These are phyloP conservation scores for Toxotes lorentzi DNA, from an alignment of 2,797 vertebrate species.

Conservation along the genomic window DNA sequence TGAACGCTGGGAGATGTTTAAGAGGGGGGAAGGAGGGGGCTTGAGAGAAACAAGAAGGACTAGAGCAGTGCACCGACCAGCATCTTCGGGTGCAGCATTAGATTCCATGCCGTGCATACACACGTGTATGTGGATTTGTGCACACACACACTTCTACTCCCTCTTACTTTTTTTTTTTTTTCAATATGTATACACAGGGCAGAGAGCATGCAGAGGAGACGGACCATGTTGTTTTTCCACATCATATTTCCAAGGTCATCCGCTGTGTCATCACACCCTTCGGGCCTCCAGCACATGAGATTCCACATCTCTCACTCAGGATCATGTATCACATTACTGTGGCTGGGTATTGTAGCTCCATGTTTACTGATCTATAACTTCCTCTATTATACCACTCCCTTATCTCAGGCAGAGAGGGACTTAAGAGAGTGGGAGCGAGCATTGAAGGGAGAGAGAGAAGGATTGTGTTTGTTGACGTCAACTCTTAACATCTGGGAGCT, in stretches of 20 bases:
- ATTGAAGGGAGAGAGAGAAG: slow-evolving; percentile 1
- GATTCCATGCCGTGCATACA: background rate
- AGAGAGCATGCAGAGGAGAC: slow-evolving; percentile 13
- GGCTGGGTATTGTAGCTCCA: slow-evolving; percentile 44
- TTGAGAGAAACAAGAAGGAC: slow-evolving; percentile 24
- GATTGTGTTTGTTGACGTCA: slow-evolving; percentile 11
- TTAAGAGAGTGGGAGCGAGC: background rate
- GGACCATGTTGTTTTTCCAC: slow-evolving; percentile 56
- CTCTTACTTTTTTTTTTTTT: background rate
- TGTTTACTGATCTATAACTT: slow-evolving; percentile 65
- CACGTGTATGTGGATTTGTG: background rate
- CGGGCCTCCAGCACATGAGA: slow-evolving; percentile 55
- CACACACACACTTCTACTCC: slow-evolving; percentile 3
- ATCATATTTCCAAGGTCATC: slow-evolving; percentile 74
- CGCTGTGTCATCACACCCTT: slow-evolving; percentile 66
- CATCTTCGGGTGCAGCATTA: slow-evolving; percentile 47
- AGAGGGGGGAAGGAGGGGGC: slow-evolving; percentile 2
- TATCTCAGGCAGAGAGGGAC: slow-evolving; percentile 28
- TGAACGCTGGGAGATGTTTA: slow-evolving; percentile 55
- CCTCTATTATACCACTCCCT: slow-evolving; percentile 63
- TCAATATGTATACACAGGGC: background rate
- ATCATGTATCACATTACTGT: slow-evolving; percentile 59
- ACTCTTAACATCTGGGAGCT: slow-evolving; percentile 12
- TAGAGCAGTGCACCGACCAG: slow-evolving; percentile 29
- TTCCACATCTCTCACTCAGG: slow-evolving; percentile 38